A percentile compares a stretch with the other conserved stretches of the same genome.
Conservation (phyloP, 2,113 vertebrate species). For the Oophaga pumilio region DNA sequence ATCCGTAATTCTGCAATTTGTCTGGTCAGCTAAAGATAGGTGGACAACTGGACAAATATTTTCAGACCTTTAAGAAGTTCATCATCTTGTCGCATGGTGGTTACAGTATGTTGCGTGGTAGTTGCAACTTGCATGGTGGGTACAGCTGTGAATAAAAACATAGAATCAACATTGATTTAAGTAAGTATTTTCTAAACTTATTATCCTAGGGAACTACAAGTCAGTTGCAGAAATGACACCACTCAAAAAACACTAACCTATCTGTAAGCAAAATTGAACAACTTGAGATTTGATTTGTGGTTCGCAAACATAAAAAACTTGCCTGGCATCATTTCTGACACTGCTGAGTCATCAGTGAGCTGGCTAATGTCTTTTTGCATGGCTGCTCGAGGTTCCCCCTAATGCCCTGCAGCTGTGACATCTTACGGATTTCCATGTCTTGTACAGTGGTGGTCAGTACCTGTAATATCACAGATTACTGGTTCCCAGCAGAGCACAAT, state of each 20-base stretch:
- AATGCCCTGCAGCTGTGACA: too few species aligned
- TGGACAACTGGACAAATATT: not conserved
- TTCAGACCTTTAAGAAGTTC: not conserved
- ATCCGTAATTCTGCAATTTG: not conserved
- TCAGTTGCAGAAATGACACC: not conserved
- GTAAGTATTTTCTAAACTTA: not conserved
- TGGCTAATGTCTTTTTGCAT: too few species aligned
- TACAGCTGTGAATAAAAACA: not conserved
- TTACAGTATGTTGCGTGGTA: not conserved
- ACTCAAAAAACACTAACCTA: too few species aligned
- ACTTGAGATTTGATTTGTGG: too few species aligned
- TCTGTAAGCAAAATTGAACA: not conserved
- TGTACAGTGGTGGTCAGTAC: too few species aligned
- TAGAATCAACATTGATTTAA: not conserved
- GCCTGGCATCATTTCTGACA: too few species aligned
- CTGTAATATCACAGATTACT: too few species aligned
- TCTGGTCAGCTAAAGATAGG: not conserved
- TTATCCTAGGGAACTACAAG: not conserved
- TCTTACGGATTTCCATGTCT: too few species aligned
- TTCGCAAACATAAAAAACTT: too few species aligned
- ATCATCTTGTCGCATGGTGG: not conserved
- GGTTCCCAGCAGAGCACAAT: too few species aligned
- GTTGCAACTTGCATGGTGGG: not conserved
- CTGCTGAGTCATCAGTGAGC: too few species aligned
- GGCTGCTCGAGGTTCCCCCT: too few species aligned